These are phyloP conservation scores for Ceratosolen solmsi DNA, from an alignment of 1,140 invertebrate genomes.

Conservation along the genomic window DNA sequence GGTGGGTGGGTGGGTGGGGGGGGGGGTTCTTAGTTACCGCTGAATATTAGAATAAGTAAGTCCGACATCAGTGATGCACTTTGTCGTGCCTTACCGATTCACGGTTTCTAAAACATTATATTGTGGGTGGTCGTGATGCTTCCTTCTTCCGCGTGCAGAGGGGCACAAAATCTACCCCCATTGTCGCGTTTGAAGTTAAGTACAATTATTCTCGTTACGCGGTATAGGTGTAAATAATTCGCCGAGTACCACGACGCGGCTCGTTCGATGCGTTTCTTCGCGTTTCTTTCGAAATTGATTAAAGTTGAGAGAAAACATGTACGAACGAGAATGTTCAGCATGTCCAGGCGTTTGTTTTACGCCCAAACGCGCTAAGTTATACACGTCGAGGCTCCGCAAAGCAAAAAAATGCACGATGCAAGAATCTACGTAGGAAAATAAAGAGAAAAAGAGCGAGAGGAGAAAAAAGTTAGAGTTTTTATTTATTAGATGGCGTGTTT, in stretches of 20 bases:
- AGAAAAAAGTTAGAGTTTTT: slow-evolving; percentile 37
- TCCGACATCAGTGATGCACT: slow-evolving; percentile 3
- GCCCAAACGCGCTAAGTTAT: not conserved
- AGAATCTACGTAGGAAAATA: slow-evolving; percentile 14
- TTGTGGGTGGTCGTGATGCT: no score
- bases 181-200: not conserved
- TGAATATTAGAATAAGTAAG: not conserved
- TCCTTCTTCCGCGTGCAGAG: no score
- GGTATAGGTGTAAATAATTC: no score
- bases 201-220: no score
- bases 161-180: not conserved
- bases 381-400: slow-evolving; percentile 54
- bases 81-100: not conserved
- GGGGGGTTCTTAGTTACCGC: no score
- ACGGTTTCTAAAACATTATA: not conserved
- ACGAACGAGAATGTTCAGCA: not conserved
- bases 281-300: no score
- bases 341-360: slow-evolving; percentile 16
- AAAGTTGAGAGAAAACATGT: no score
- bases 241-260: no score
- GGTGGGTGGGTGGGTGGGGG: no score
- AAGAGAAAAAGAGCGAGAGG: slow-evolving; percentile 20
- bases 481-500: slow-evolving; percentile 42
- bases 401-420: slow-evolving; percentile 19
- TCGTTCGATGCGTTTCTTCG: not conserved